Evolutionary conservation across 1,140 invertebrate species (phyloP), one percentile per base, ranked within the genome.

Genomic region (Aphis craccivora): DNA sequence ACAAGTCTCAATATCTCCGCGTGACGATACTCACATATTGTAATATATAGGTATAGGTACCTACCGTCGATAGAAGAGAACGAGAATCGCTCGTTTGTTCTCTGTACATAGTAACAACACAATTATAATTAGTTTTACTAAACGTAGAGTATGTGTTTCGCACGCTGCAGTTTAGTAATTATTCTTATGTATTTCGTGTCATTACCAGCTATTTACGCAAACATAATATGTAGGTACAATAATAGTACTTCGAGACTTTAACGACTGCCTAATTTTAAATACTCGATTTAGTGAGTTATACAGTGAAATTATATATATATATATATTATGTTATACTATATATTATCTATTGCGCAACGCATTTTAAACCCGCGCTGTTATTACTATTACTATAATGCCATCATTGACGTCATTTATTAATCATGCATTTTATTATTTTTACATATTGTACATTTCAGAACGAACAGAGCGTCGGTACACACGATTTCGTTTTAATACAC

Each of bases 351-450:
- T 76, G 76, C 35, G n/a, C 22, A 37, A 37, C n/a, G 35, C 9
- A 83, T 83, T 25, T 37, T 35, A 83, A 37, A 37, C 20, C 35
- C 35, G 35, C 3, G 35, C 30, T 83, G 35, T 83, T 76, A 84
- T 25, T 43, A 40, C 43, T 84, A 86, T 86, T 86, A 45, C 43
- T 88, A 25, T 88, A 25, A n/a, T 30, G 23, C 45, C 40, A 30
- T 30, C 25, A 14, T 88, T n/a, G 86, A 88, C 86, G 86, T 88
- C 43, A 48, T 88, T 88, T 48, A 48, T 88, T 48, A 88, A 88
- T 88, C 86, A 51, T 48, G 60, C 60, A 35, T n/a, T 87, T n/a
- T n/a, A 23, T 84, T 87, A 30, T 87, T 87, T 40, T 84, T 84
- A 84, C 23, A 84, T 84, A 84, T 40, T 84, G 43, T 43, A 25